Evolutionary conservation across 2,113 vertebrate species (phyloP), one percentile per base, ranked within the genome.

Genomic region (Rhinopithecus roxellana): DNA sequence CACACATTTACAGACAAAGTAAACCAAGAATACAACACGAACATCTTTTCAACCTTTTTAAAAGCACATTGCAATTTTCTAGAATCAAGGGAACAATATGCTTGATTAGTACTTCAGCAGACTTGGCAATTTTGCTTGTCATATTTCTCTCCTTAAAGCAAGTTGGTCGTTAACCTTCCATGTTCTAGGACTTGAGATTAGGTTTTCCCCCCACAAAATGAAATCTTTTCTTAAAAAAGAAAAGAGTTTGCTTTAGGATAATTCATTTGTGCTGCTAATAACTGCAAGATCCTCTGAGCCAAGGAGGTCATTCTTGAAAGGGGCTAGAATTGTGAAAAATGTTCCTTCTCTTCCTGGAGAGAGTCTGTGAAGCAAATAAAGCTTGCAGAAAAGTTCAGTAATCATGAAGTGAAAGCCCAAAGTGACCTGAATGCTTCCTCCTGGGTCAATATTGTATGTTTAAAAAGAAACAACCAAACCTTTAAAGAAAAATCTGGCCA

Each of bases 41-140:
- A 86, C 69, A 86, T 90, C 89, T 90, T 95, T 84, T 55, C 80
- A 87, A 74, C 80, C 57, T 92, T 94, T 84, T 40, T 72, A 59
- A 95, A 61, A 59, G 38, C 64, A 48, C 22, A 0, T 30, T 94
- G 50, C 57, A 78, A 96, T 97, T 92, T 95, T 95, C 75, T 81
- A 93, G 92, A 95, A 88, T 96, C 79, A 88, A 93, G 80, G 48
- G 90, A 97, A 98, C 90, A 98, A 96, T 94, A 91, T 79, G 52
- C 67, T 93, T 95, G 85, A 96, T 97, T 90, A 96, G 87, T 89
- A 45, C 89, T 77, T 96, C 59, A 57, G 45, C 32, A 8, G 57
- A 96, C 45, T 69, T 96, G 85, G 67, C 70, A 90, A 96, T 88
- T 97, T 93, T 93, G 70, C 59, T 96, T 95, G 79, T 96, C 77